These are phyloP conservation scores for Lepidochitona cinerea DNA, from an alignment of 2,888 invertebrate genomes.

Conservation along the genomic window DNA sequence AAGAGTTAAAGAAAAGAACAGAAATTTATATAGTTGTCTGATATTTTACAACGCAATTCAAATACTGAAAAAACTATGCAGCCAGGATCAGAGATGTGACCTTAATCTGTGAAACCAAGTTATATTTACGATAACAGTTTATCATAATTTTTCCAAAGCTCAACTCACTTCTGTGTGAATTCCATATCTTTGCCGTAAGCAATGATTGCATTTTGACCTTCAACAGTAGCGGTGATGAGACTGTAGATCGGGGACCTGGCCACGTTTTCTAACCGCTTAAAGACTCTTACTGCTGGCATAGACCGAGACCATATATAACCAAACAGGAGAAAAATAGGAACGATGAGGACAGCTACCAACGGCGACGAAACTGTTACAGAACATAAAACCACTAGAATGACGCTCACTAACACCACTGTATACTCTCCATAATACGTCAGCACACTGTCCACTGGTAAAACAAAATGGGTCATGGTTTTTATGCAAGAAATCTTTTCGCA, in stretches of 20 bases:
- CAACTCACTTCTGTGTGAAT: background rate
- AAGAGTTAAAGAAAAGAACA: too few relatives aligned
- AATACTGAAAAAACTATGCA: too few relatives aligned
- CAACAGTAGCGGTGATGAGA: constrained; percentile 74
- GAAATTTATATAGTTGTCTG: too few relatives aligned
- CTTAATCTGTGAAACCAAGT: too few relatives aligned
- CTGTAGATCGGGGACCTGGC: constrained; percentile 75
- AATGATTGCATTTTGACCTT: constrained; percentile 75
- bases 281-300: constrained; percentile 57
- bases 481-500: too few relatives aligned
- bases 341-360: constrained; percentile 43
- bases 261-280: constrained; percentile 71
- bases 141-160: too few relatives aligned
- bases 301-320: constrained; percentile 65
- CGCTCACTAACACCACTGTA: background rate
- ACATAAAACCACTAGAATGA: background rate
- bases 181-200: constrained; percentile 75
- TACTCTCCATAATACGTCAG: background rate
- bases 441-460: background rate
- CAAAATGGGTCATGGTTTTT: too few relatives aligned
- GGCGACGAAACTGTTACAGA: background rate
- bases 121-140: too few relatives aligned
- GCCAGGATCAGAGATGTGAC: too few relatives aligned
- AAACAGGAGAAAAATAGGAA: constrained; percentile 65
- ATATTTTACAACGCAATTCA: too few relatives aligned